Base-by-base conservation (phyloP, 2,888 invertebrate species). In the Chrysodeixis includens region DNA sequence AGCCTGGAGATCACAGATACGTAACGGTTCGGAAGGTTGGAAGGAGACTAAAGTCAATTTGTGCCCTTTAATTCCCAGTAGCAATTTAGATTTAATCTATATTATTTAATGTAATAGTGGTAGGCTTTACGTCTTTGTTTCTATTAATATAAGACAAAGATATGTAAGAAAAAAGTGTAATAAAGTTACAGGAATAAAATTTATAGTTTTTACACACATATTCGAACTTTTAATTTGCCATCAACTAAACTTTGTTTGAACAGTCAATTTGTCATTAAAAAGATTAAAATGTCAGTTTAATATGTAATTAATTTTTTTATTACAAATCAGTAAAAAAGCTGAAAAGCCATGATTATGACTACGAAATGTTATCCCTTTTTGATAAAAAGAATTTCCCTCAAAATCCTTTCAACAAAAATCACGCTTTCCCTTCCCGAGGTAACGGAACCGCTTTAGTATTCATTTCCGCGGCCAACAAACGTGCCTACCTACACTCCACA, bases 51-150 rank as follows among this genome's bases (percentile, higher is more conserved):
- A 40, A 40, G n/a, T n/a, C 40, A 40, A 40, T 40, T 40, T 40
- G 40, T 40, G 40, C 40, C 40, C 40, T n/a, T 40, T 40, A 40
- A 40, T 40, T 40, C 49, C 18, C 49, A 49, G n/a, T n/a, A 40
- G 40, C 40, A 40, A 40, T 40, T 40, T 40, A 40, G 40, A 40
- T 40, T 5, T 3, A n/a, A 40, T 40, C 40, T 40, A 6, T 40
- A 40, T 40, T 40, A 40, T 40, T 40, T n/a, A 40, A 40, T 40
- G 40, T 40, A n/a, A 1, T n/a, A n/a, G 14, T 40, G 40, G n/a
- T 4, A 40, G 6, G 35, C 6, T n/a, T 40, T n/a, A n/a, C 6
- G 40, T n/a, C 14, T 40, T 40, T 14, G 40, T 40, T 14, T 40
- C 0, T 3, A 1, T 6, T 3, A 1, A 30, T 30, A 3, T 9